phyloP scores from a whole-genome alignment of 2,888 invertebrate genomes.

The Chouioia cunea region DNA sequence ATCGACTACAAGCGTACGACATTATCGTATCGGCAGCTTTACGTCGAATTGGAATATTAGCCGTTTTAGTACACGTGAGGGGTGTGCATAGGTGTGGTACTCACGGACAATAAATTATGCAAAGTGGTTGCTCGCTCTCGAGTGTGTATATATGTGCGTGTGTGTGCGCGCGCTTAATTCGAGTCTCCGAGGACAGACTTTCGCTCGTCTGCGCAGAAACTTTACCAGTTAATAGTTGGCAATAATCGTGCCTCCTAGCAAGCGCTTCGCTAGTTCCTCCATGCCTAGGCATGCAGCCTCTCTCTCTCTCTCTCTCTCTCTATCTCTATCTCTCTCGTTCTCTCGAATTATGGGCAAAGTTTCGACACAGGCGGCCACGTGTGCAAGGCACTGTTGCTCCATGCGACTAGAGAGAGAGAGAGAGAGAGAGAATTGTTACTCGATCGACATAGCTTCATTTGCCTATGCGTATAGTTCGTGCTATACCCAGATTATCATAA shows the following conservation, averaged over 20 bases:
- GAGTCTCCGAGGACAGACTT: slow-evolving; percentile 36
- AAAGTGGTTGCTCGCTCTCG: slow-evolving; percentile 43
- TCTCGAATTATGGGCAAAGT: slow-evolving; percentile 42
- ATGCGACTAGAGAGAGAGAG: too few relatives aligned
- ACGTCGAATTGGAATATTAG: too few relatives aligned
- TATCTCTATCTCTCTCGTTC: not conserved
- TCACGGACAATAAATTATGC: slow-evolving; percentile 41
- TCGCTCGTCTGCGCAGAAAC: slow-evolving; percentile 48
- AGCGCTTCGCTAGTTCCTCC: slow-evolving; percentile 29
- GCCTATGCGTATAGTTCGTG: too few relatives aligned
- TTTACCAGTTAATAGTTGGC: slow-evolving; percentile 61
- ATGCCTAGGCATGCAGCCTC: too few relatives aligned
- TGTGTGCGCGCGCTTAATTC: slow-evolving; percentile 50
- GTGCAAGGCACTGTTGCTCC: slow-evolving; percentile 5
- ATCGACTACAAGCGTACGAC: too few relatives aligned
- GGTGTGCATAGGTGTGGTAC: too few relatives aligned
- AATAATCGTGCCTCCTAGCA: slow-evolving; percentile 56
- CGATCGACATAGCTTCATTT: not conserved
- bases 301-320: not conserved
- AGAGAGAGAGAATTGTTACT: slow-evolving; percentile 35
- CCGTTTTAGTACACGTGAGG: too few relatives aligned
- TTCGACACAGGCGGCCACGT: slow-evolving; percentile 27
- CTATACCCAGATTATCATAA: too few relatives aligned
- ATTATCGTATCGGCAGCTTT: too few relatives aligned
- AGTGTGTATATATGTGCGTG: not conserved